phyloP scores from a whole-genome alignment of 2,888 invertebrate genomes.

The Serripes groenlandicus region DNA sequence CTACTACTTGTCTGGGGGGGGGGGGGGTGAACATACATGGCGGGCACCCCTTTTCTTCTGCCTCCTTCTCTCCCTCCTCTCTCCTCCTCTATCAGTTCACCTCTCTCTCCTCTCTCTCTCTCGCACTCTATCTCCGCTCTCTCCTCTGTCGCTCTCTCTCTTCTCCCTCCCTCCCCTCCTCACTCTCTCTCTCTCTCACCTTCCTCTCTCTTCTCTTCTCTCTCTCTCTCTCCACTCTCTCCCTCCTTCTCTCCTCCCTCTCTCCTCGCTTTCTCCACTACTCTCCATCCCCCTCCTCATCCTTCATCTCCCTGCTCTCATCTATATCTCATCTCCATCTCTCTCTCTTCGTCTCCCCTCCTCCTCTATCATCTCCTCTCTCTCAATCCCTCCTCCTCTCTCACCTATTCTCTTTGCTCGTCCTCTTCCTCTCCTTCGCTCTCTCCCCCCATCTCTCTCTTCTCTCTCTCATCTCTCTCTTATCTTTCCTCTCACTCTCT shows the following conservation, averaged over 20 bases:
- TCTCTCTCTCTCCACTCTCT: neutral
- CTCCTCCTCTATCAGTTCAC: constrained; percentile 27
- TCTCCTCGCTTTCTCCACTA: neutral
- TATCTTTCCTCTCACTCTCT: neutral
- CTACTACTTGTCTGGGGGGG: neutral
- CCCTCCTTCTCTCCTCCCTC: neutral
- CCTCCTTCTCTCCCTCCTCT: constrained; percentile 5
- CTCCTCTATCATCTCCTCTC: neutral
- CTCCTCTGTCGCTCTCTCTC: constrained; percentile 17
- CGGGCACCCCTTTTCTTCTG: constrained; percentile 19
- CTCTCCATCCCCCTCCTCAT: neutral
- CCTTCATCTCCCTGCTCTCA: neutral
- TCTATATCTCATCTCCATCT: too few relatives aligned
- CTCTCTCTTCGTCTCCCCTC: neutral
- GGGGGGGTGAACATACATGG: too few relatives aligned
- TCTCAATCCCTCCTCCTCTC: neutral
- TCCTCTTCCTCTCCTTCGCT: neutral
- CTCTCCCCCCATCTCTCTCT: neutral
- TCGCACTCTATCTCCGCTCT: constrained; percentile 20
- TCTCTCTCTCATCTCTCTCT: neutral
- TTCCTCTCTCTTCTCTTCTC: constrained; percentile 1
- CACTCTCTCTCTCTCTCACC: constrained; percentile 24
- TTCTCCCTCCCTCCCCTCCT: neutral
- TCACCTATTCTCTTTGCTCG: neutral
- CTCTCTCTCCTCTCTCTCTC: constrained; percentile 28